phyloP scores from a whole-genome alignment of 2,888 invertebrate species.

The Philereme transversata region DNA sequence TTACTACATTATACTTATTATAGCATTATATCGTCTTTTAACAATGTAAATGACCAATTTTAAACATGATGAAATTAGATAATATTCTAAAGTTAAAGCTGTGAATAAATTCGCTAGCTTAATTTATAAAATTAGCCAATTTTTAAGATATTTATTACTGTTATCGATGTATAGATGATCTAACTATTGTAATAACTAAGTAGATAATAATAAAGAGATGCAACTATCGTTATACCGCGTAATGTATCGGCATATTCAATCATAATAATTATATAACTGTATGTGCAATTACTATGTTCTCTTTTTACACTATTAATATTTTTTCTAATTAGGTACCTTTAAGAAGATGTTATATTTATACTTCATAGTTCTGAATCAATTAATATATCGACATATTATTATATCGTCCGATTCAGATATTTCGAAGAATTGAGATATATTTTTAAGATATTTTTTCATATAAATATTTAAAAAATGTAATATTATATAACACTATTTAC shows the following conservation, averaged over 20 bases:
- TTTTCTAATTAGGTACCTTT: slow-evolving; percentile 73
- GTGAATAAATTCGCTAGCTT: slow-evolving; percentile 51
- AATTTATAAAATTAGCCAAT: slow-evolving; percentile 48
- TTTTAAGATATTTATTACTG: slow-evolving; percentile 33
- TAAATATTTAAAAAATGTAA: slow-evolving; percentile 67
- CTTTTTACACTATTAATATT: slow-evolving; percentile 70
- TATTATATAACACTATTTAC: slow-evolving; percentile 70
- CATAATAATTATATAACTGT: slow-evolving; percentile 63
- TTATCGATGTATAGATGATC: slow-evolving; percentile 19
- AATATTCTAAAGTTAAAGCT: slow-evolving; percentile 42
- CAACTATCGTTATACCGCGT: slow-evolving; percentile 23
- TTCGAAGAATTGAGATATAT: slow-evolving; percentile 77
- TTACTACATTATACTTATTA: slow-evolving; percentile 38
- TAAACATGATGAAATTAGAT: slow-evolving; percentile 40
- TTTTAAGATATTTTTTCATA: slow-evolving; percentile 81
- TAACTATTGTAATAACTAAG: slow-evolving; percentile 22
- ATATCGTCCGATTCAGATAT: slow-evolving; percentile 55
- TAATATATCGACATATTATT: slow-evolving; percentile 63
- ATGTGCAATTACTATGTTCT: slow-evolving; percentile 78
- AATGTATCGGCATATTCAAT: slow-evolving; percentile 49
- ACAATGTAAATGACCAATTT: slow-evolving; percentile 39
- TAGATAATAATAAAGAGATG: slow-evolving; percentile 24
- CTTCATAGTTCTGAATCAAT: slow-evolving; percentile 55
- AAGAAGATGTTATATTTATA: slow-evolving; percentile 78
- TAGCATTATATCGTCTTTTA: slow-evolving; percentile 39